Percentiles rank a stretch among this genome's conserved stretches.
phyloP scores from a whole-genome alignment of 1,140 invertebrate species.

The Euglossa dilemma region DNA sequence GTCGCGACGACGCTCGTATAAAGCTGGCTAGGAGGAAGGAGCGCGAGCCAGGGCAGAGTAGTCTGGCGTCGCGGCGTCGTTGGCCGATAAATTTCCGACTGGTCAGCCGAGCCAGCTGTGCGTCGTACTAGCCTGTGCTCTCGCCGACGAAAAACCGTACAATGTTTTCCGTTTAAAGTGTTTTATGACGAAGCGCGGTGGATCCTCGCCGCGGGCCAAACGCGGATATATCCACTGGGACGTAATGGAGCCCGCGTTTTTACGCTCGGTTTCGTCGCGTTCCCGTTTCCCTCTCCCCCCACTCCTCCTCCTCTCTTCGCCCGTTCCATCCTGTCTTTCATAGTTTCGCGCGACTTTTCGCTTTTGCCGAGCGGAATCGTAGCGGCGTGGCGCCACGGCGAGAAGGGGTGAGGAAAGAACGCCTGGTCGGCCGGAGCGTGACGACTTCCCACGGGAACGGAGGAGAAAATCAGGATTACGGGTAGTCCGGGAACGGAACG shows the following conservation, averaged over 20 bases:
- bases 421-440: too few relatives aligned
- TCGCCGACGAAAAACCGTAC: constrained; percentile 11
- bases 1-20: neutral
- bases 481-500: neutral
- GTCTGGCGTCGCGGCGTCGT: neutral
- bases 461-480: constrained; percentile 4
- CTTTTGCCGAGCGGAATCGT: constrained; percentile 7
- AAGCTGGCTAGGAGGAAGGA: constrained; percentile 6
- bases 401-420: too few relatives aligned
- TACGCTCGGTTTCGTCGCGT: neutral
- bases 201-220: constrained; percentile 3
- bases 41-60: too few relatives aligned
- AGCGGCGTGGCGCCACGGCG: neutral
- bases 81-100: constrained; percentile 26
- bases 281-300: too few relatives aligned
- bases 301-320: too few relatives aligned
- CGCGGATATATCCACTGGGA: constrained; percentile 6
- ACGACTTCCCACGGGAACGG: constrained; percentile 42
- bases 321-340: too few relatives aligned
- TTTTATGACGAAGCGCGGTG: constrained; percentile 15
- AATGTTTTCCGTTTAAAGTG: constrained; percentile 26
- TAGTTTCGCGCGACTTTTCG: constrained; percentile 17
- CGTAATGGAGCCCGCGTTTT: constrained; percentile 16
- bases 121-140: neutral
- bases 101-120: constrained; percentile 5